Evolutionary conservation across 2,888 invertebrate genomes (phyloP), one percentile per base, ranked within the genome.

Genomic region (Lasioglossum zephyrum): DNA sequence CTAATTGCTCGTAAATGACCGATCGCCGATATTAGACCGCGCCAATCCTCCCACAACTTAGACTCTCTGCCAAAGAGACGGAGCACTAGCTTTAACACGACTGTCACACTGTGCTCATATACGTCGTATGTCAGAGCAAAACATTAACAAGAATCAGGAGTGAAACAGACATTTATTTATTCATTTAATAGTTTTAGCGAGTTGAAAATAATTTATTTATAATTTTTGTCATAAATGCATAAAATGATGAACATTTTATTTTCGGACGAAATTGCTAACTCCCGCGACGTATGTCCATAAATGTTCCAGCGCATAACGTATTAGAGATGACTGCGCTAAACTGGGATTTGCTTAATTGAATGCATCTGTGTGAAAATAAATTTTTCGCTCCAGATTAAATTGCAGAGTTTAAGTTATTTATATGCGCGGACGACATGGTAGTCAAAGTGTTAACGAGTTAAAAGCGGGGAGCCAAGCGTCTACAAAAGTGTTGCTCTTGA

Each of bases 1-100:
- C 89, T 91, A 92, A 92, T 93, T 92, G 91, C 90, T 90, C 89
- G 90, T 90, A 92, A 90, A 92, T 91, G 90, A 92, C 90, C 86
- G 84, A 92, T 92, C 89, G 82, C 75, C 86, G 39, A 79, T 84
- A 87, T 87, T 89, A 77, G 87, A 31, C 16, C 26, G 26, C 11
- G 4, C 13, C 13, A 26, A 60, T 60, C 26, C 26, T 26, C 26
- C 26, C 11, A 26, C 26, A 0, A 26, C 26, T 22, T 53, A 2
- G 0, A 22, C 53, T 1, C 8, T 8, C 53, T 2, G 53, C 2
- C 2, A 8, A 22, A 53, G 8, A 22, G 5, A 57, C n/a, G 9
- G 9, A 57, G 6, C n/a, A n/a, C 9, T 49, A 22, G 2, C 49
- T 49, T 49, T 8, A 2, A 49, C 8, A 8, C 22, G 2, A 49